A percentile compares a stretch with the other conserved stretches of the same genome.
These are phyloP conservation scores for Microcebus griseorufus DNA, from an alignment of 2,113 vertebrate species.

Conservation along the genomic window DNA sequence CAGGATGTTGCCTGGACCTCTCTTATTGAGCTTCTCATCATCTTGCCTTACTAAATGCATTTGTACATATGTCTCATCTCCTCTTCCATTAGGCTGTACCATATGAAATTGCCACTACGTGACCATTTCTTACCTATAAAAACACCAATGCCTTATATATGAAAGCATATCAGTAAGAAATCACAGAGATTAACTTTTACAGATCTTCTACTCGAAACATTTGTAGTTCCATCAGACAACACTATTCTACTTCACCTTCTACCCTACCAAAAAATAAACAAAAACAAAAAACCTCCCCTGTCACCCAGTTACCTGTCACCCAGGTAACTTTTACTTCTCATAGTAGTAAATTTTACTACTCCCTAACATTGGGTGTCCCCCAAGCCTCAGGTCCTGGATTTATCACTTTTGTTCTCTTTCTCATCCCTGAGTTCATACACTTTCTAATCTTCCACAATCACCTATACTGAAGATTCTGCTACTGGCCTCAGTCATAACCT, in stretches of 20 bases:
- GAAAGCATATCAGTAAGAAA: not conserved
- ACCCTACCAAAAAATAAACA: not conserved
- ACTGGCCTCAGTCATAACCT: not conserved
- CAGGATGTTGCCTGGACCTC: not conserved
- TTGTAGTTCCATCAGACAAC: not conserved
- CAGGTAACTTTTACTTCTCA: not conserved
- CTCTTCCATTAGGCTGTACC: not conserved
- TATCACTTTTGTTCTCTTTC: not conserved
- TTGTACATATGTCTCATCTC: not conserved
- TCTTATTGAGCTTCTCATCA: not conserved
- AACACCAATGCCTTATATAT: not conserved
- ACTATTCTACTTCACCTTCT: not conserved
- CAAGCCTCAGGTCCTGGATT: not conserved
- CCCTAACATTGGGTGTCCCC: not conserved
- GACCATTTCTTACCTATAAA: not conserved
- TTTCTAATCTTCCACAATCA: not conserved
- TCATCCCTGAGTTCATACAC: not conserved
- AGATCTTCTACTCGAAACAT: not conserved
- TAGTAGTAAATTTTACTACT: not conserved
- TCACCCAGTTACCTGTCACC: not conserved
- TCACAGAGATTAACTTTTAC: not conserved
- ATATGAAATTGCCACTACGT: not conserved
- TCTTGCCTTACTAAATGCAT: not conserved
- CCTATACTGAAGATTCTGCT: not conserved
- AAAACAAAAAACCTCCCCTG: not conserved